phyloP scores from a whole-genome alignment of 2,888 invertebrate genomes.

The Mamestra brassicae region DNA sequence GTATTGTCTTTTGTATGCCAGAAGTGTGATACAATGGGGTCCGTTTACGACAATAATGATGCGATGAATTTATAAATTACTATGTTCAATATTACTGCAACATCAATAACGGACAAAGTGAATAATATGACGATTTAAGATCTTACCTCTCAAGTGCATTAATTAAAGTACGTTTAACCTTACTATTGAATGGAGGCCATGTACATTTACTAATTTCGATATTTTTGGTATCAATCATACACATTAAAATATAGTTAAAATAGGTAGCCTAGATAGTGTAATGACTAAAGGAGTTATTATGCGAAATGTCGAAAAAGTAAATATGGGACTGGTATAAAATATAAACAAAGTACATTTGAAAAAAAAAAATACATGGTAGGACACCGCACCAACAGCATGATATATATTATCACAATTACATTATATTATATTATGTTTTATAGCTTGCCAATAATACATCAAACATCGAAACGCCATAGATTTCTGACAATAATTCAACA shows the following conservation, averaged over 20 bases:
- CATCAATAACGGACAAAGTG: constrained; percentile 80
- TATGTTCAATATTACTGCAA: constrained; percentile 82
- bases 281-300: constrained; percentile 72
- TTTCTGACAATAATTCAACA: constrained; percentile 87
- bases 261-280: constrained; percentile 63
- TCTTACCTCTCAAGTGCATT: constrained; percentile 80
- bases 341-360: constrained; percentile 63
- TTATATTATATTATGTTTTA: constrained; percentile 68
- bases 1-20: constrained; percentile 91
- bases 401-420: constrained; percentile 84
- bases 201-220: constrained; percentile 76
- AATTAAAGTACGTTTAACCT: constrained; percentile 77
- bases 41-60: constrained; percentile 77
- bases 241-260: constrained; percentile 70
- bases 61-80: constrained; percentile 73
- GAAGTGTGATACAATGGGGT: constrained; percentile 87
- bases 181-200: constrained; percentile 82
- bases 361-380: constrained; percentile 67
- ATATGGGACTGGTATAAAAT: constrained; percentile 56
- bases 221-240: constrained; percentile 81
- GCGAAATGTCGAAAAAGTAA: constrained; percentile 66
- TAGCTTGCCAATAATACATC: constrained; percentile 85
- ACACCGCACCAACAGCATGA: constrained; percentile 83
- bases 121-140: constrained; percentile 75
- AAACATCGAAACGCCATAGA: constrained; percentile 84